These are phyloP conservation scores for Lacanobia wlatinum DNA, from an alignment of 2,888 invertebrate species.

Conservation along the genomic window DNA sequence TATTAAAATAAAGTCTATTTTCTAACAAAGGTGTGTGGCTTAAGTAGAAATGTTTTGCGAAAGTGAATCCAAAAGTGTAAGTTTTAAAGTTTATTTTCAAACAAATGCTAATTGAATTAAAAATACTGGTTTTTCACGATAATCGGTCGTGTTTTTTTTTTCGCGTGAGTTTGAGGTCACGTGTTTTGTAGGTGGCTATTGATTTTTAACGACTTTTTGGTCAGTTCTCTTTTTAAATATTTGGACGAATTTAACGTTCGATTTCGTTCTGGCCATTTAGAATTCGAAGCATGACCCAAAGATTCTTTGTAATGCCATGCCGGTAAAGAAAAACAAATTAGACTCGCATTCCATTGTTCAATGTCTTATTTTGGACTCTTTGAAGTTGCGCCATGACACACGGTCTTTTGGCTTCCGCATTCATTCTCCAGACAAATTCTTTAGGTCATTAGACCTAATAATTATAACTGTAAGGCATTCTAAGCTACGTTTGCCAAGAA, in stretches of 20 bases:
- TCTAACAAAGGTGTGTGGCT: neutral
- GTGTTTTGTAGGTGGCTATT: slow-evolving; percentile 20
- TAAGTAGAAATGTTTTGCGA: slow-evolving; percentile 19
- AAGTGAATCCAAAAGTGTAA: slow-evolving; percentile 38
- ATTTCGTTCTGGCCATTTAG: slow-evolving; percentile 24
- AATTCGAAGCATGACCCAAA: slow-evolving; percentile 5
- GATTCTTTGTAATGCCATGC: neutral
- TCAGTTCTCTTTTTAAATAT: slow-evolving; percentile 21
- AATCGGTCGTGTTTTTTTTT: slow-evolving; percentile 10
- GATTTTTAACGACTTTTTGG: slow-evolving; percentile 45
- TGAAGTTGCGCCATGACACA: neutral
- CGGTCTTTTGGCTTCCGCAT: neutral
- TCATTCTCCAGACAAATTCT: neutral
- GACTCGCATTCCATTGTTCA: neutral
- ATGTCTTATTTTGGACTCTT: neutral
- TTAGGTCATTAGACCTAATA: neutral
- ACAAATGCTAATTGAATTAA: slow-evolving; percentile 25
- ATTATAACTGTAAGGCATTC: neutral
- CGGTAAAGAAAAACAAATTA: neutral
- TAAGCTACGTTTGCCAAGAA: too few relatives aligned
- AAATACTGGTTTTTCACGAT: slow-evolving; percentile 28
- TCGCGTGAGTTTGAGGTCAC: slow-evolving; percentile 7
- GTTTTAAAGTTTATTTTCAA: slow-evolving; percentile 47
- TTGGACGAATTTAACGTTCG: slow-evolving; percentile 28
- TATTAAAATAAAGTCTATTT: neutral